Conservation (phyloP, 2,113 vertebrate species). For the Suncus etruscus region DNA sequence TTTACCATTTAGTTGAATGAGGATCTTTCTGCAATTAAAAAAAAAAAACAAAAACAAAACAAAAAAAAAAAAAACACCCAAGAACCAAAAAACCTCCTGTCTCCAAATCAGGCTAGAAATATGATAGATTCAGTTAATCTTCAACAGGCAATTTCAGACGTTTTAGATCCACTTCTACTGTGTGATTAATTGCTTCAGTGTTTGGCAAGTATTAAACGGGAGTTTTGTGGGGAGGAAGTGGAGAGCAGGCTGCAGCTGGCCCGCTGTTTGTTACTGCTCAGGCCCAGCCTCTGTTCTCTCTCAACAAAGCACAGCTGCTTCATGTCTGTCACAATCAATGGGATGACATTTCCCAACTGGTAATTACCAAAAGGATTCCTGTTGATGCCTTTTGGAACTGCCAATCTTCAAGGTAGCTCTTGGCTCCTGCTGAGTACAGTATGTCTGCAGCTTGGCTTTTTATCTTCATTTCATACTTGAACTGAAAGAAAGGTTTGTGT, state of each 20-base stretch:
- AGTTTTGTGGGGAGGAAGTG: constrained; percentile 83
- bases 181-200: constrained; percentile 87
- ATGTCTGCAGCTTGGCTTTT: constrained; percentile 84
- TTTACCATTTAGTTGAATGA: constrained; percentile 70
- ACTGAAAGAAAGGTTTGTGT: constrained; percentile 83
- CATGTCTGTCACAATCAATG: constrained; percentile 84
- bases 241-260: constrained; percentile 87
- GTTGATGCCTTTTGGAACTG: constrained; percentile 86
- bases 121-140: constrained; percentile 85
- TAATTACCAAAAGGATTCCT: constrained; percentile 86
- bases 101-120: constrained; percentile 81
- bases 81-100: constrained; percentile 22
- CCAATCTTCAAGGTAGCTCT: constrained; percentile 82
- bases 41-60: constrained; percentile 68
- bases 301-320: constrained; percentile 85
- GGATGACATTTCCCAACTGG: constrained; percentile 86
- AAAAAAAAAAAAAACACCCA: constrained; percentile 64
- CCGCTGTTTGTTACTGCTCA: constrained; percentile 79
- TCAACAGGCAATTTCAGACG: constrained; percentile 83
- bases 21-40: constrained; percentile 64
- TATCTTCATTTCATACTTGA: constrained; percentile 84
- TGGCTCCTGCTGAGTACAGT: constrained; percentile 80
- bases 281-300: constrained; percentile 76
- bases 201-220: constrained; percentile 85
- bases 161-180: constrained; percentile 86